phyloP scores from a whole-genome alignment of 2,888 invertebrate genomes.

The Ectemnius continuus region DNA sequence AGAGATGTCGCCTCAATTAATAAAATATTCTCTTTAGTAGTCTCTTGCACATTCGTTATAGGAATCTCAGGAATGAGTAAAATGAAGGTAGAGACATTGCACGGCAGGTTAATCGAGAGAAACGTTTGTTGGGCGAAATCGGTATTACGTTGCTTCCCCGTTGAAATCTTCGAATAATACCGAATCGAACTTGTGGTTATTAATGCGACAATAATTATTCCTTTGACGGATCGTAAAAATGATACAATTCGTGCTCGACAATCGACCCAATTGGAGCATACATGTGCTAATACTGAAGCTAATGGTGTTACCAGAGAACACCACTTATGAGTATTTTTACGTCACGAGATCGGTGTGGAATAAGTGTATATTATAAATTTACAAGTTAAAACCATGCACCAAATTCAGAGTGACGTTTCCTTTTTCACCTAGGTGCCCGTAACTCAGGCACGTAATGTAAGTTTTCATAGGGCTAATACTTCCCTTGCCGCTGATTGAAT shows the following conservation, averaged over 20 bases:
- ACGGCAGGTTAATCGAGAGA: background rate
- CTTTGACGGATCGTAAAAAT: slow-evolving; percentile 7
- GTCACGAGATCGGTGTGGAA: slow-evolving; percentile 45
- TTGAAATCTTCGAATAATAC: slow-evolving; percentile 1
- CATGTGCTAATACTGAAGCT: slow-evolving; percentile 43
- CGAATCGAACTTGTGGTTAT: slow-evolving; percentile 4
- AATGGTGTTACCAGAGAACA: slow-evolving; percentile 28
- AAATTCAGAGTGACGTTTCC: slow-evolving; percentile 33
- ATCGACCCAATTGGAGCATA: slow-evolving; percentile 1
- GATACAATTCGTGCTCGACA: slow-evolving; percentile 7
- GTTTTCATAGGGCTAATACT: background rate
- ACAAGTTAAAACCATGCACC: slow-evolving; percentile 43
- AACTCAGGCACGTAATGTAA: slow-evolving; percentile 6
- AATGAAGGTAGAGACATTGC: slow-evolving; percentile 21
- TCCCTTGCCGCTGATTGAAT: background rate
- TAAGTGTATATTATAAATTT: slow-evolving; percentile 45
- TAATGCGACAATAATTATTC: slow-evolving; percentile 4
- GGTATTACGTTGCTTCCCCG: slow-evolving; percentile 13
- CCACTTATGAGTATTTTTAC: slow-evolving; percentile 48
- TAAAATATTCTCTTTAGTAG: slow-evolving; percentile 48
- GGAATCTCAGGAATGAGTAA: slow-evolving; percentile 2
- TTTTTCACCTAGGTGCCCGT: background rate
- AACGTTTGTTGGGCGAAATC: background rate
- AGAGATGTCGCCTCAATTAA: slow-evolving; percentile 30
- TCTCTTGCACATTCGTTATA: slow-evolving; percentile 26